Evolutionary conservation across 2,113 vertebrate genomes (phyloP).

Genomic region (Podocnemis expansa): DNA sequence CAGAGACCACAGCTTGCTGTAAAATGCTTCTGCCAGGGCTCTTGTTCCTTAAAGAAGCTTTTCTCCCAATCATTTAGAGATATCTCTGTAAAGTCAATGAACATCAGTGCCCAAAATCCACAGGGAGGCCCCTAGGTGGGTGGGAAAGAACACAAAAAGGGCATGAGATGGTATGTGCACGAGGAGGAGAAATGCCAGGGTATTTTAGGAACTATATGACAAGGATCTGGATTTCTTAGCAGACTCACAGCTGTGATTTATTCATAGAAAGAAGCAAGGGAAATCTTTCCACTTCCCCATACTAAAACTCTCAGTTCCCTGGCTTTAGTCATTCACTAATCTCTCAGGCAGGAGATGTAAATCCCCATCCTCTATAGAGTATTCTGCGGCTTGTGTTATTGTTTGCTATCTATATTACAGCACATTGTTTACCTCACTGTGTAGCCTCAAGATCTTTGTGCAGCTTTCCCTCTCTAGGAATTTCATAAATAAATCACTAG

Average conservation of each 20-base stretch:
- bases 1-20: background rate
- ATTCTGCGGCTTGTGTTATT: background rate
- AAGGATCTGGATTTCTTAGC: background rate
- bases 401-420: background rate
- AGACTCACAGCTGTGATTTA: background rate
- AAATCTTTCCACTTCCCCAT: background rate
- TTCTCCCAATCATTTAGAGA: background rate
- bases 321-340: background rate
- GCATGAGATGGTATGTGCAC: background rate
- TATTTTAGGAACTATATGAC: background rate
- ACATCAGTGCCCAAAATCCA: background rate
- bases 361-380: background rate
- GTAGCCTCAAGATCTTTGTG: conserved; percentile 47
- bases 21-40: background rate
- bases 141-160: background rate
- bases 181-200: background rate
- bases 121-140: background rate
- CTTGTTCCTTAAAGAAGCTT: background rate
- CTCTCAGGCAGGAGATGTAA: background rate
- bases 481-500: conserved; percentile 65
- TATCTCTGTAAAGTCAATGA: background rate
- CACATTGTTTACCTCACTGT: background rate
- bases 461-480: conserved; percentile 56
- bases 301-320: background rate
- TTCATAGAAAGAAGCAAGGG: background rate